Conservation (phyloP, 2,888 invertebrate species). For the Chrysopilus asiliformis region DNA sequence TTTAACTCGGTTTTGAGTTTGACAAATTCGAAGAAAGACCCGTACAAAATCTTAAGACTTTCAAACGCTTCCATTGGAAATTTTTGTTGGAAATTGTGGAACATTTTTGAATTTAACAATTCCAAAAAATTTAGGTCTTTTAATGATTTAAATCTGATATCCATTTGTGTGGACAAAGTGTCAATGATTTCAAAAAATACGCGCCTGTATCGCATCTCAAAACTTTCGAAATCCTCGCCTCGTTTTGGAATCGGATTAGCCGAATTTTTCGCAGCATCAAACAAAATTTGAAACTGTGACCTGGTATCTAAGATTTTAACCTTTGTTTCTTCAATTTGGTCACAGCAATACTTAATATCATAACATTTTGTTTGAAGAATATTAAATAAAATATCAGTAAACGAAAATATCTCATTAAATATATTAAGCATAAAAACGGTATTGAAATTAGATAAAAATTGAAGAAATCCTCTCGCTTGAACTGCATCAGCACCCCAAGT, state of each 20-base stretch:
- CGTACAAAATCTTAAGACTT: no score
- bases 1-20: slow-evolving; percentile 2
- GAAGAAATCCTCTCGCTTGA: background rate
- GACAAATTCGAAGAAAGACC: background rate
- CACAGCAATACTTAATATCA: background rate
- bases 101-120: no score
- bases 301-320: no score
- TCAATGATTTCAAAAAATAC: slow-evolving; percentile 1
- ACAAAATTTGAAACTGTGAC: no score
- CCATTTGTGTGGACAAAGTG: background rate
- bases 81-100: no score
- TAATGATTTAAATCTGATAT: no score
- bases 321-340: background rate
- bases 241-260: no score
- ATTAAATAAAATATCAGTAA: background rate
- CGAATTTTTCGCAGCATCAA: no score
- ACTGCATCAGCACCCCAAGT: slow-evolving; percentile 9
- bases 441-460: background rate
- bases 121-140: no score
- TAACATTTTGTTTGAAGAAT: background rate
- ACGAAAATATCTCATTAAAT: background rate
- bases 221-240: background rate
- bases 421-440: background rate
- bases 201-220: background rate
- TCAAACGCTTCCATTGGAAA: no score